Conservation (phyloP, 2,797 vertebrate genomes). For the Phoeniculus purpureus region DNA sequence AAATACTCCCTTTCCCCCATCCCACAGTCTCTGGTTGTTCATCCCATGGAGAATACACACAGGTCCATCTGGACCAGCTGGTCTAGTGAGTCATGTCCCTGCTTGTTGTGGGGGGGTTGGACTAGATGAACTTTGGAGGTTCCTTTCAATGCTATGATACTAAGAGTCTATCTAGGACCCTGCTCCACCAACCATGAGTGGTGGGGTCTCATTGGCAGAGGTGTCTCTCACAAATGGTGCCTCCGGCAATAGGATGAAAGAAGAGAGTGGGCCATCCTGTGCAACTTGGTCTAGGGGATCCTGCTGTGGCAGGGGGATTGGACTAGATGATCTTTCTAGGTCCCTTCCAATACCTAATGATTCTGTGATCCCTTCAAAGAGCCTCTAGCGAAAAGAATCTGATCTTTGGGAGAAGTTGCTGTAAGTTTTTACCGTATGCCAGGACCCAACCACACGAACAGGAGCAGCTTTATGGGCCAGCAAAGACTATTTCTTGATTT, state of each 20-base stretch:
- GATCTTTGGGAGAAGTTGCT: constrained; percentile 14
- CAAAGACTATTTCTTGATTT: neutral
- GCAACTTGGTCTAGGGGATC: no score
- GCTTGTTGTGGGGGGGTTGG: no score
- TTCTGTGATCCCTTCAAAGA: neutral
- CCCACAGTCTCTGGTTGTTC: no score
- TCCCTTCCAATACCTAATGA: no score
- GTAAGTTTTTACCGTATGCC: neutral
- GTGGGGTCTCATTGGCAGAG: neutral
- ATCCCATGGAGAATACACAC: accelerated
- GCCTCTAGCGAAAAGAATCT: neutral
- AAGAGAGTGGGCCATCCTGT: neutral
- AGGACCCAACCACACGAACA: neutral
- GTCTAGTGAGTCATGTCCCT: no score
- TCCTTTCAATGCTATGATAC: no score
- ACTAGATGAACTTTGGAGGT: no score
- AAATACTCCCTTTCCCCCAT: neutral
- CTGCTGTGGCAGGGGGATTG: no score
- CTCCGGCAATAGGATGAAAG: neutral
- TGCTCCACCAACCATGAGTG: accelerated
- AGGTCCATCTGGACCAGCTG: no score
- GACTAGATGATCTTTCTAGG: no score
- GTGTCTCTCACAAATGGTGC: neutral
- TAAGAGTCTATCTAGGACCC: neutral
- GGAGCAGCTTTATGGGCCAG: neutral